Conservation (phyloP, 2,113 vertebrate genomes). For the Cryptomyrus ogoouensis region DNA sequence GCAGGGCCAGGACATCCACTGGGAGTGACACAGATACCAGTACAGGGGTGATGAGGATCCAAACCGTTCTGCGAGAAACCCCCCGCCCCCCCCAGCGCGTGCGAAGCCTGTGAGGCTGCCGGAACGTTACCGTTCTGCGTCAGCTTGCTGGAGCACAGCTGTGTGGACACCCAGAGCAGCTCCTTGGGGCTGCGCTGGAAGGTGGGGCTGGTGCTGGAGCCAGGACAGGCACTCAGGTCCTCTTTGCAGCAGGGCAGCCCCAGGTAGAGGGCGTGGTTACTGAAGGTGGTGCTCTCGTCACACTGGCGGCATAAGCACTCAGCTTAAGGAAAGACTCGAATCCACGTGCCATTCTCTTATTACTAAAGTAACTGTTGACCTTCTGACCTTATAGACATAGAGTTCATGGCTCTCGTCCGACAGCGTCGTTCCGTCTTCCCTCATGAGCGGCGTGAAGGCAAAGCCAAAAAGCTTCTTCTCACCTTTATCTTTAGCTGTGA, state of each 20-base stretch:
- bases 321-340: neutral
- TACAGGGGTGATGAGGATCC: neutral
- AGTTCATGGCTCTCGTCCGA: slow-evolving; percentile 90
- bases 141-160: slow-evolving; percentile 91
- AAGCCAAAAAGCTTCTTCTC: slow-evolving; percentile 96
- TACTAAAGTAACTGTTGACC: neutral
- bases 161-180: slow-evolving; percentile 86
- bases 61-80: neutral
- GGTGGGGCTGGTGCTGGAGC: slow-evolving; percentile 82
- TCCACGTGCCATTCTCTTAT: neutral
- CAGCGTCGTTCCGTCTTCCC: slow-evolving; percentile 92
- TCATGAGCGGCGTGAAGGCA: slow-evolving; percentile 90
- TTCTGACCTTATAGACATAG: slow-evolving; percentile 88
- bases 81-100: too few species aligned
- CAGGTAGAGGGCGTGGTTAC: slow-evolving; percentile 90
- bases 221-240: slow-evolving; percentile 86
- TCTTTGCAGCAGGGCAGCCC: slow-evolving; percentile 92
- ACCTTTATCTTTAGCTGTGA: slow-evolving; percentile 90
- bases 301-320: slow-evolving; percentile 58
- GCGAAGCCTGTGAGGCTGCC: neutral
- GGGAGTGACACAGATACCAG: slow-evolving; percentile 26
- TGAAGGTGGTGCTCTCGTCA: slow-evolving; percentile 90
- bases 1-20: slow-evolving; percentile 86
- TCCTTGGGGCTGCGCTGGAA: slow-evolving; percentile 95
- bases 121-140: slow-evolving; percentile 82